These are phyloP conservation scores for Listronotus bonariensis DNA, from an alignment of 1,140 invertebrate species.

Conservation along the genomic window DNA sequence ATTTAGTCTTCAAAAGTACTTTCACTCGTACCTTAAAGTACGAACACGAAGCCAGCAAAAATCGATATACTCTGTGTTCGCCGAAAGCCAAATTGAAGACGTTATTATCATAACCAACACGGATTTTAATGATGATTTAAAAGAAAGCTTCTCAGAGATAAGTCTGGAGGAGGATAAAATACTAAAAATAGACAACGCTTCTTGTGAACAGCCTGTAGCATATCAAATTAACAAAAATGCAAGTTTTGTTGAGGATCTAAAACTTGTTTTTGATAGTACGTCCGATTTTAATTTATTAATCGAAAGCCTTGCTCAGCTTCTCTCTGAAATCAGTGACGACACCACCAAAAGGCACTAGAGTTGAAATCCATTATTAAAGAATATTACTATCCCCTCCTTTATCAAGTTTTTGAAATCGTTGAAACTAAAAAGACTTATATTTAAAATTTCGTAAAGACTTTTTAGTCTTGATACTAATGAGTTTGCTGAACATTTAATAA, in stretches of 20 bases:
- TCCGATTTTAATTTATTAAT: too few species aligned
- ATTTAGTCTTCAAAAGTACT: constrained; percentile 8
- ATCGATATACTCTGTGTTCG: not conserved
- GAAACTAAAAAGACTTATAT: too few species aligned
- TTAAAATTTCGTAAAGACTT: too few species aligned
- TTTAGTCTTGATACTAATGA: too few species aligned
- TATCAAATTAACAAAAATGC: too few species aligned
- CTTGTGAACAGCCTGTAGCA: too few species aligned
- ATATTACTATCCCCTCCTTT: not conserved
- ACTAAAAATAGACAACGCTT: not conserved
- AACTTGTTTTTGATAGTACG: too few species aligned
- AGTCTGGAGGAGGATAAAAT: not conserved
- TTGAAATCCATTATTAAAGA: not conserved
- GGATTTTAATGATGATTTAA: not conserved
- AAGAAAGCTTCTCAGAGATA: not conserved
- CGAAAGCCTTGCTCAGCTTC: too few species aligned
- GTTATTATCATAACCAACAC: not conserved
- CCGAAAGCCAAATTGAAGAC: constrained; percentile 1
- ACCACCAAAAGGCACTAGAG: not conserved
- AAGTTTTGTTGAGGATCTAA: too few species aligned
- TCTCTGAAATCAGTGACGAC: too few species aligned
- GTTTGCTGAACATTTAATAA: not conserved
- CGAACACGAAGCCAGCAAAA: not conserved
- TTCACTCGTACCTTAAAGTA: constrained; percentile 4
- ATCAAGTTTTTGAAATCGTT: constrained; percentile 1